Evolutionary conservation across 2,888 invertebrate genomes (phyloP).

Genomic region (Tiliacea aurago): DNA sequence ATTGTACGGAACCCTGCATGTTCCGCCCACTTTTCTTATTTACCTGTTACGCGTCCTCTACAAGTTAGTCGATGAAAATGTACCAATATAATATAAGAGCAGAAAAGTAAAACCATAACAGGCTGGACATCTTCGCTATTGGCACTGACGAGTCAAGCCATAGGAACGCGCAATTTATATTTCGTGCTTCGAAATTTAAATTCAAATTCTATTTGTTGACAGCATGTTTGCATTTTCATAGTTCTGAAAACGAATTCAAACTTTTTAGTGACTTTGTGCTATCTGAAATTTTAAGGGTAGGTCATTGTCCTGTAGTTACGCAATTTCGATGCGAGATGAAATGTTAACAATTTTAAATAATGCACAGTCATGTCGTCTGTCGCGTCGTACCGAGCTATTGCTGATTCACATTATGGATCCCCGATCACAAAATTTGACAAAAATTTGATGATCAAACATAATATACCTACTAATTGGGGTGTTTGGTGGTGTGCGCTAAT

Average conservation of each 20-base stretch:
- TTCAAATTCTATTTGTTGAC: constrained; percentile 26
- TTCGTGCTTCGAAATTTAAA: constrained; percentile 8
- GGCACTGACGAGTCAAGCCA: neutral
- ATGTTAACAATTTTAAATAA: constrained; percentile 14
- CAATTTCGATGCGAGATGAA: constrained; percentile 3
- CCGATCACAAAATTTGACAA: no score
- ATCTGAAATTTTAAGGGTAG: neutral
- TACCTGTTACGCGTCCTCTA: constrained; percentile 16
- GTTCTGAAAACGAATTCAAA: constrained; percentile 24
- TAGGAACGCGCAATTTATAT: neutral
- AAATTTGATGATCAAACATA: no score
- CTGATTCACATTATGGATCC: constrained; percentile 6
- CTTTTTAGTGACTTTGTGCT: constrained; percentile 11
- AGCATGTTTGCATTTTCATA: constrained; percentile 16
- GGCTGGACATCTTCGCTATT: neutral
- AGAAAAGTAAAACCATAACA: neutral
- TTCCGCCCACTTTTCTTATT: neutral
- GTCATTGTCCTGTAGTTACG: constrained; percentile 2
- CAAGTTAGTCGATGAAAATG: constrained; percentile 2
- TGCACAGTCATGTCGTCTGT: neutral
- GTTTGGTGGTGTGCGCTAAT: no score
- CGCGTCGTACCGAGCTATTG: neutral
- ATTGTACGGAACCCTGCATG: no score
- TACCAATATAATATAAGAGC: neutral
- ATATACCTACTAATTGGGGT: no score